A percentile compares a stretch with the other conserved stretches of the same genome.
phyloP scores from a whole-genome alignment of 2,113 vertebrate species.

The Salvelinus namaycush region DNA sequence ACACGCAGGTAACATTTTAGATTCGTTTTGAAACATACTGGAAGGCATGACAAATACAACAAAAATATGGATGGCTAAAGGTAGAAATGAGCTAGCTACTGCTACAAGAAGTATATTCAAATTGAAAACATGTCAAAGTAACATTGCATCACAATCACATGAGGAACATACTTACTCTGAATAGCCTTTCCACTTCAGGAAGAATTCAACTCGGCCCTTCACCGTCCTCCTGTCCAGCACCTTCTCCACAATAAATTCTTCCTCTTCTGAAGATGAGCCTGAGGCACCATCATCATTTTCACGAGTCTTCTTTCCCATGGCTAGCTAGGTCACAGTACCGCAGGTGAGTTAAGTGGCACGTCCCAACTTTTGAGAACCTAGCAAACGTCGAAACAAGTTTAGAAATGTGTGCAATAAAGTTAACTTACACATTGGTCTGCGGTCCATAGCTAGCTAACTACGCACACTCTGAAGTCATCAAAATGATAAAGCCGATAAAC shows the following conservation, averaged over 20 bases:
- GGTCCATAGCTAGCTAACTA: not conserved
- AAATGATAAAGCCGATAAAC: too few species aligned
- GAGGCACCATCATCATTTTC: conserved; percentile 76
- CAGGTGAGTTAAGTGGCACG: conserved; percentile 27
- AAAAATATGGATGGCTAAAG: too few species aligned
- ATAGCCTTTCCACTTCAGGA: conserved; percentile 97
- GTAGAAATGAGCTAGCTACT: too few species aligned
- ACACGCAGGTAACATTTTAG: too few species aligned
- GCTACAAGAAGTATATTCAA: too few species aligned
- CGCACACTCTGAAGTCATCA: too few species aligned
- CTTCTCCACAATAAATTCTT: conserved; percentile 96
- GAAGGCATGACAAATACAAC: too few species aligned
- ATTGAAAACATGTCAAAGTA: too few species aligned
- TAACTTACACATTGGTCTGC: not conserved
- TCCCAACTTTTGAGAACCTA: conserved; percentile 7
- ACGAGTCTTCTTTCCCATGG: conserved; percentile 90
- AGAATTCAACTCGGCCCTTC: conserved; percentile 93
- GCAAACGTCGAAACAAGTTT: not conserved
- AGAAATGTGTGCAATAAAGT: not conserved
- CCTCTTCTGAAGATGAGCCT: conserved; percentile 87
- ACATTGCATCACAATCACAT: too few species aligned
- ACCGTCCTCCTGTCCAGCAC: conserved; percentile 93
- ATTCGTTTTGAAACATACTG: not conserved
- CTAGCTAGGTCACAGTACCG: conserved; percentile 16
- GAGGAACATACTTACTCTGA: conserved; percentile 83